A percentile compares a stretch with the other conserved stretches of the same genome.
Evolutionary conservation across 2,113 vertebrate genomes (phyloP).

Genomic region (Mus pahari): DNA sequence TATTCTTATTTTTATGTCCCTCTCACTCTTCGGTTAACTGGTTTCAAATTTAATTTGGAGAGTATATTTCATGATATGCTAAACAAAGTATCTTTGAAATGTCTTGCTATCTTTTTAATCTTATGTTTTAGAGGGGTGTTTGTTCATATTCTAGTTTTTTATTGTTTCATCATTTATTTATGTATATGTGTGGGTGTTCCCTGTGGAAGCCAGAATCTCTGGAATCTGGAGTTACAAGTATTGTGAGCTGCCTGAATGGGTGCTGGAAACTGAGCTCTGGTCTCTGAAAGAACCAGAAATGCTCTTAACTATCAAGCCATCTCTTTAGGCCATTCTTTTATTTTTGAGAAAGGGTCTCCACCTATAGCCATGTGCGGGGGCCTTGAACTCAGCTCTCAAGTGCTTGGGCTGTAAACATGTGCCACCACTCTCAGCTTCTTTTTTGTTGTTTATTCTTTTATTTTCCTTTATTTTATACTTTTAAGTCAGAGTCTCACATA

Average conservation of each 20-base stretch:
- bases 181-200: neutral
- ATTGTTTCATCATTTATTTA: neutral
- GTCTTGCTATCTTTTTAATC: neutral
- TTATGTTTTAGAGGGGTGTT: neutral
- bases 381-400: no score
- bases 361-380: neutral
- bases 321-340: neutral
- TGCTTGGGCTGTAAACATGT: no score
- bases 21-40: neutral
- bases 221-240: neutral
- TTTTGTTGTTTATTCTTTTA: neutral
- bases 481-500: neutral
- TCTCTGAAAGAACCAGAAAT: neutral
- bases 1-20: neutral
- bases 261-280: neutral
- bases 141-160: neutral
- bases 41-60: constrained; percentile 41
- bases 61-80: constrained; percentile 4
- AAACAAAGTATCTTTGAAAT: neutral
- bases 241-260: neutral
- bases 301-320: neutral
- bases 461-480: neutral
- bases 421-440: neutral
- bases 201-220: neutral
- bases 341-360: neutral